Base-by-base conservation (phyloP, 2,888 invertebrate genomes). In the Eurois occulta region DNA sequence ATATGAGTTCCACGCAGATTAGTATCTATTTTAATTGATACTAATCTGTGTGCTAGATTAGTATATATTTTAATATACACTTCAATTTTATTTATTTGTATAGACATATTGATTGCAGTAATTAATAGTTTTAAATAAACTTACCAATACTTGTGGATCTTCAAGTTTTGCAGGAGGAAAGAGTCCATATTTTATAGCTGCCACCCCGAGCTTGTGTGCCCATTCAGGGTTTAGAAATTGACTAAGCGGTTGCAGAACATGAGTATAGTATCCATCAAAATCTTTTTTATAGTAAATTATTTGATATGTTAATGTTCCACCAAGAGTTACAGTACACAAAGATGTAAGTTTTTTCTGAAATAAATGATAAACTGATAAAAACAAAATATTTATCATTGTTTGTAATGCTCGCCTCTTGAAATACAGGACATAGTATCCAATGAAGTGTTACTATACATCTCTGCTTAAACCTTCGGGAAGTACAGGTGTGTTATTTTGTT, bases 161-260 rank as follows among this genome's bases (percentile, higher is more conserved):
- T 97, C 91, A 79, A 93, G 95, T 72, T 90, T 94, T 88, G 97
- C 97, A 84, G 95, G 94, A 21, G 98, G 98, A 83, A 98, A 96
- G 1, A 99, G 83, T 38, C 98, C 97, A 95, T 98, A 98, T 94
- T 99, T 98, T 38, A 98, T 97, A 13, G 98, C 97, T 83, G 97
- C 93, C 2, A 99, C 97, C 11, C 98, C 99, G 41, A 99, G 88
- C 84, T 97, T 97, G 91, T 99, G 99, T 2, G 99, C 98, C 70
- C 96, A 97, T 96, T 99, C 99, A 0, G 99, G 98, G 89, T 98
- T 98, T 16, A 99, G 90, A 21, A 97, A 92, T 83, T 97, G 98
- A 43, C 98, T 95, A 1, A 97, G 58, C 1, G 99, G 99, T 97
- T 98, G 98, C 2, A 98, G 91, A 78, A 98, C 92, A 79, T 98